Percentiles rank a stretch among this genome's conserved stretches.
These are phyloP conservation scores for Pseudorhombus dupliciocellatus DNA, from an alignment of 2,113 vertebrate genomes.

Conservation along the genomic window DNA sequence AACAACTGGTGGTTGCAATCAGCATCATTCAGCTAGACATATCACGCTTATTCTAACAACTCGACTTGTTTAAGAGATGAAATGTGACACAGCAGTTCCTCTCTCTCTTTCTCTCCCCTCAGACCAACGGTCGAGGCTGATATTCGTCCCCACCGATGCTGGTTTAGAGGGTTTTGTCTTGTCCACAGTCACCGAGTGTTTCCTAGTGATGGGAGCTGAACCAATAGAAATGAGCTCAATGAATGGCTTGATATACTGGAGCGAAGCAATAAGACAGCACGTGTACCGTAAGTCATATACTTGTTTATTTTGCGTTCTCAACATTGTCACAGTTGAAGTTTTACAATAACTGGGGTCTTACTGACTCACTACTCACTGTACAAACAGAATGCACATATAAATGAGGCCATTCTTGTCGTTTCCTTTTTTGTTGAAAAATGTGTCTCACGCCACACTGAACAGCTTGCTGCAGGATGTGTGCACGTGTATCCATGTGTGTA, in stretches of 20 bases:
- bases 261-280: conserved; percentile 57
- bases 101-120: too few species aligned
- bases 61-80: too few species aligned
- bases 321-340: conserved; percentile 95
- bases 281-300: conserved; percentile 84
- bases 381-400: conserved; percentile 93
- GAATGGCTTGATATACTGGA: not conserved
- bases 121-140: too few species aligned
- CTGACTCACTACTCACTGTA: conserved; percentile 88
- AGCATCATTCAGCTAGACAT: not conserved
- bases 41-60: too few species aligned
- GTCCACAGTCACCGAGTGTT: too few species aligned
- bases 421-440: conserved; percentile 72
- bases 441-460: conserved; percentile 81
- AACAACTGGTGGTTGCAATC: not conserved
- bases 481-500: conserved; percentile 34
- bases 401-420: conserved; percentile 87
- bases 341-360: conserved; percentile 90
- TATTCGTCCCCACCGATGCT: too few species aligned
- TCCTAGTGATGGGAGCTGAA: too few species aligned
- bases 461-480: conserved; percentile 74
- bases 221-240: not conserved
- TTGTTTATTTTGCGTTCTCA: conserved; percentile 93
- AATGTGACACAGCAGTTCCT: too few species aligned
- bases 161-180: too few species aligned